Evolutionary conservation across 2,797 vertebrate species (phyloP), one percentile per base, ranked within the genome.

Genomic region (Gastrophryne carolinensis): DNA sequence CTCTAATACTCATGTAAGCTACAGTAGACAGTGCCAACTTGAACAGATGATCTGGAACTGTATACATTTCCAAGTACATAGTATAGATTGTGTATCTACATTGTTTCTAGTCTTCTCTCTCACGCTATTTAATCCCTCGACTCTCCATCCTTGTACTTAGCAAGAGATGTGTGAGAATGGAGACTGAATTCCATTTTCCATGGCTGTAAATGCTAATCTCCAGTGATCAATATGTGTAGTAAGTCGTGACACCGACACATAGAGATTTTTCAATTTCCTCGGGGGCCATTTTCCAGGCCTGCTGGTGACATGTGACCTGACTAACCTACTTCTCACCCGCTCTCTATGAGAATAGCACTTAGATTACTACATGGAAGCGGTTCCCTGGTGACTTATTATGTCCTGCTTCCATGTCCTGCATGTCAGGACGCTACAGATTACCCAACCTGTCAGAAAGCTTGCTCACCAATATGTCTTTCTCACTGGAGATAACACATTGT

Each of bases 181-280:
- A 30, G 12, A 44, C 23, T 32, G 39, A 44, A 44, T 44, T 44
- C 13, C 52, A 19, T 63, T 73, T 63, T 21, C 24, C 2, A 27
- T 12, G 65, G 49, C 56, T 73, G 58, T 73, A 73, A 73, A 64
- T 73, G 60, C 58, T 73, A 73, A 65, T 64, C 5, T 32, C 26
- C 17, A 8, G 26, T 23, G 49, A 73, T 65, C 72, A 47, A 73
- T 73, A 73, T 56, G 60, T 41, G 24, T 50, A 41, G 35, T 56
- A 61, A 56, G 60, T n/a, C 72, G 49, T 30, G 52, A 24, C 62
- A 44, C 24, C 17, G 15, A 15, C 21, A 49, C 39, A 39, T 37
- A 56, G 49, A 17, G 11, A 24, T 24, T 13, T n/a, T 29, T 41
- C 56, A 7, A n/a, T 30, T 62, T 65, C 60, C 60, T 41, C 24